Percentiles rank a stretch among this genome's conserved stretches.
phyloP scores from a whole-genome alignment of 2,797 vertebrate genomes.

The Galaxias olidus region DNA sequence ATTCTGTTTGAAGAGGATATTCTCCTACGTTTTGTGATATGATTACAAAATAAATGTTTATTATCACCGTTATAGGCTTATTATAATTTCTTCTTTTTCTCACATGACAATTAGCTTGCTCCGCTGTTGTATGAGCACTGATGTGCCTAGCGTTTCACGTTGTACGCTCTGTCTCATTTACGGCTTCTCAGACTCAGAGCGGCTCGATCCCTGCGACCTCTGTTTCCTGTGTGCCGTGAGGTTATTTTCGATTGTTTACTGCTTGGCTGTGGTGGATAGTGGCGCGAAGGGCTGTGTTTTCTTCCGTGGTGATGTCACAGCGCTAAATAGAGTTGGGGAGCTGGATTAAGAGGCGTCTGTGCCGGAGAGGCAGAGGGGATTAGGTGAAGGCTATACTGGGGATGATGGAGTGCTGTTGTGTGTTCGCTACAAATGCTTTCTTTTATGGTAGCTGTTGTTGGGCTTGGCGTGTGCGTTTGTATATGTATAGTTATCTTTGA shows the following conservation, averaged over 20 bases:
- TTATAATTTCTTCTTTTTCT: no score
- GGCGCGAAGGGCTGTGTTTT: neutral
- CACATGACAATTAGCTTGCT: no score
- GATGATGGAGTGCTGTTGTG: slow-evolving; percentile 23
- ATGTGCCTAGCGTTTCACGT: no score
- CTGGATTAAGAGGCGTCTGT: slow-evolving; percentile 58
- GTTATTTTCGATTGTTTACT: neutral
- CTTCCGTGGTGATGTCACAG: slow-evolving; percentile 34
- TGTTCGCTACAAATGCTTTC: slow-evolving; percentile 6
- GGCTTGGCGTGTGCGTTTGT: neutral
- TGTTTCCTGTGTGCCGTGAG: neutral
- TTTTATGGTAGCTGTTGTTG: neutral
- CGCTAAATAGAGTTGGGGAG: slow-evolving; percentile 37
- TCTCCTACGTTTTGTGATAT: no score
- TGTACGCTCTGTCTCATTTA: no score
- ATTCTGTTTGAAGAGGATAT: no score
- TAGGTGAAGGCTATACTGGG: slow-evolving; percentile 52
- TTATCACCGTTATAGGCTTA: no score
- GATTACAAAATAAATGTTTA: no score
- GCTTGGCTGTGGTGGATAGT: neutral
- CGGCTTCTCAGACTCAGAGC: no score
- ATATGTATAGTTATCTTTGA: neutral
- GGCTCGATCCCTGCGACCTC: neutral
- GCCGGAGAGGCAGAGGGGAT: slow-evolving; percentile 46
- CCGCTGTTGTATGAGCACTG: no score